Evolutionary conservation across 2,113 vertebrate species (phyloP).

Genomic region (Nettapus auritus): DNA sequence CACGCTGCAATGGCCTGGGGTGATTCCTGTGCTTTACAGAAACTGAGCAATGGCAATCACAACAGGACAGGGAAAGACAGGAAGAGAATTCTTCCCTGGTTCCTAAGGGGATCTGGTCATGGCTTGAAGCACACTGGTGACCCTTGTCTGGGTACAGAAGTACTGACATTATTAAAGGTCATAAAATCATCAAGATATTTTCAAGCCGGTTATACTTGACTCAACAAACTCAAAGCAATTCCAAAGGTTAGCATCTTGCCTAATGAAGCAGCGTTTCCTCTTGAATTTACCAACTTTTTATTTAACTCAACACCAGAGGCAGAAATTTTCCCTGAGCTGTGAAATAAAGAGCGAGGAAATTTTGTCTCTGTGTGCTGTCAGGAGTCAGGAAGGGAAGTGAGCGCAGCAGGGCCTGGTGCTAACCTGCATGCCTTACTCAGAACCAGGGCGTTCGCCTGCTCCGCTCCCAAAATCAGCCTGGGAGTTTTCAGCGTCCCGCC

Average conservation of each 20-base stretch:
- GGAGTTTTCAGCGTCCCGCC: conserved; percentile 25
- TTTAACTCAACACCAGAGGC: not conserved
- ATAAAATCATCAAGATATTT: conserved; percentile 47
- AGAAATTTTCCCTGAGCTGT: conserved; percentile 2
- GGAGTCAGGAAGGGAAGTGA: not conserved
- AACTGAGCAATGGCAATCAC: not conserved
- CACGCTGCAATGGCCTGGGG: not conserved
- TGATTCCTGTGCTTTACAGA: not conserved
- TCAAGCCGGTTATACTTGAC: conserved; percentile 7
- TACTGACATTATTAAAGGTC: conserved; percentile 25
- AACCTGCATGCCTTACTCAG: not conserved
- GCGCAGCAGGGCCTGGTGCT: not conserved
- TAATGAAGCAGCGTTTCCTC: not conserved
- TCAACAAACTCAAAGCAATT: conserved; percentile 2
- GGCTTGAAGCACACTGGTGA: not conserved
- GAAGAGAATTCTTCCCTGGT: not conserved
- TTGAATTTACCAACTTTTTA: not conserved
- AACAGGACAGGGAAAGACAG: not conserved
- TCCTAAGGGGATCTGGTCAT: not conserved
- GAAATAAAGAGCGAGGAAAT: not conserved
- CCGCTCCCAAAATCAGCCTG: not conserved
- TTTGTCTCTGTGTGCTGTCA: not conserved
- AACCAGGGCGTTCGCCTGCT: not conserved
- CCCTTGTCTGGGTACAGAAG: conserved; percentile 51
- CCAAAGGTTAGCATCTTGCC: conserved; percentile 41